These are phyloP conservation scores for Armadillidium nasatum DNA, from an alignment of 1,140 invertebrate genomes.

Conservation along the genomic window DNA sequence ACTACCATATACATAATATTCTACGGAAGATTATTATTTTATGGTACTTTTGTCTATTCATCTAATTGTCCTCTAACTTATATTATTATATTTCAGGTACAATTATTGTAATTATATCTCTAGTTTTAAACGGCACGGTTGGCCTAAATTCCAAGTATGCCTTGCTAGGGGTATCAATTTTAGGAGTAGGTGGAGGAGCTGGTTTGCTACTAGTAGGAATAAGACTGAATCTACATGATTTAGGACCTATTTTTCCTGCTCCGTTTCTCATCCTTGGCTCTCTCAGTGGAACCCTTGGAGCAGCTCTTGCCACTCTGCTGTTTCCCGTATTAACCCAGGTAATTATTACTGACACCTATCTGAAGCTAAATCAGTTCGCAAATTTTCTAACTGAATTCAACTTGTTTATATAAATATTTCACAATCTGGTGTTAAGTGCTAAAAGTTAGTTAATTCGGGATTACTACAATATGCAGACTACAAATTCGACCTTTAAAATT, in stretches of 20 bases:
- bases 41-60: background rate
- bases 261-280: background rate
- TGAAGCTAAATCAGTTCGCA: too few species aligned
- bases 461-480: too few species aligned
- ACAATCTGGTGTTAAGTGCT: too few species aligned
- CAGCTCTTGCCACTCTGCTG: background rate
- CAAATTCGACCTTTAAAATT: too few species aligned
- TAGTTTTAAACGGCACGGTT: background rate
- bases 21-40: too few species aligned
- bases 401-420: too few species aligned
- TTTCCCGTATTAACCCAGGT: background rate
- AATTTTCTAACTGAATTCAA: too few species aligned
- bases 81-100: background rate
- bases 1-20: too few species aligned
- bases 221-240: background rate
- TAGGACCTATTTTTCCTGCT: background rate
- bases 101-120: background rate
- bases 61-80: background rate
- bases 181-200: background rate
- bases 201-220: background rate
- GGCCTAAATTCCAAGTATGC: background rate
- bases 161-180: background rate
- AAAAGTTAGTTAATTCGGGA: too few species aligned
- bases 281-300: background rate
- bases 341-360: background rate